A percentile compares a stretch with the other conserved stretches of the same genome.
phyloP scores from a whole-genome alignment of 2,113 vertebrate species.

The Notiomystis cincta region DNA sequence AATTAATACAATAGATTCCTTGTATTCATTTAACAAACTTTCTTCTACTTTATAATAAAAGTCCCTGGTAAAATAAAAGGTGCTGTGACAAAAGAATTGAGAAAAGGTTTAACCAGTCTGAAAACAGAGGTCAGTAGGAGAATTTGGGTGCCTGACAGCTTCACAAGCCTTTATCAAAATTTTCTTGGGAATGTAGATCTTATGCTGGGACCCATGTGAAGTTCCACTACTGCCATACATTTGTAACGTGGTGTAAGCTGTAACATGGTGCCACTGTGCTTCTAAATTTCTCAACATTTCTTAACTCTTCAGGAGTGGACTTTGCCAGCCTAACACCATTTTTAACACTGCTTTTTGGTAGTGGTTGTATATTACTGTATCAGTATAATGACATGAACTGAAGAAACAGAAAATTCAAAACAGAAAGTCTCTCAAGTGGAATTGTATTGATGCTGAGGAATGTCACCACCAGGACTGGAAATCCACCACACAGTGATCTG shows the following conservation, averaged over 20 bases:
- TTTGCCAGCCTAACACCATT: neutral
- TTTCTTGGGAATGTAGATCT: neutral
- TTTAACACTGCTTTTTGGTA: neutral
- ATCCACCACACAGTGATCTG: neutral
- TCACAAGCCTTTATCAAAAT: neutral
- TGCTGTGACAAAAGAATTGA: neutral
- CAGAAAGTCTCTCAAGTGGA: neutral
- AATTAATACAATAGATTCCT: neutral
- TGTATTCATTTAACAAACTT: neutral
- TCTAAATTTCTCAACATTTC: neutral
- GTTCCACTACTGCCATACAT: neutral
- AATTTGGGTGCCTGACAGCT: neutral
- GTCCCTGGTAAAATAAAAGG: neutral
- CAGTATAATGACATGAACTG: neutral
- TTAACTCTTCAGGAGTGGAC: neutral
- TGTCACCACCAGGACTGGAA: neutral
- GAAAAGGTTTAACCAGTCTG: neutral
- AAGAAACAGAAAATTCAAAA: neutral
- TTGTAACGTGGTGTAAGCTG: neutral
- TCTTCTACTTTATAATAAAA: neutral
- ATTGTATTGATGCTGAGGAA: neutral
- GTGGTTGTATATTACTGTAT: neutral
- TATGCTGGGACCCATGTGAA: neutral
- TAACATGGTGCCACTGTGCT: fast-evolving
- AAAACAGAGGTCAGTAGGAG: neutral